Conservation (phyloP, 2,888 invertebrate species). For the Epinotia bilunana region DNA sequence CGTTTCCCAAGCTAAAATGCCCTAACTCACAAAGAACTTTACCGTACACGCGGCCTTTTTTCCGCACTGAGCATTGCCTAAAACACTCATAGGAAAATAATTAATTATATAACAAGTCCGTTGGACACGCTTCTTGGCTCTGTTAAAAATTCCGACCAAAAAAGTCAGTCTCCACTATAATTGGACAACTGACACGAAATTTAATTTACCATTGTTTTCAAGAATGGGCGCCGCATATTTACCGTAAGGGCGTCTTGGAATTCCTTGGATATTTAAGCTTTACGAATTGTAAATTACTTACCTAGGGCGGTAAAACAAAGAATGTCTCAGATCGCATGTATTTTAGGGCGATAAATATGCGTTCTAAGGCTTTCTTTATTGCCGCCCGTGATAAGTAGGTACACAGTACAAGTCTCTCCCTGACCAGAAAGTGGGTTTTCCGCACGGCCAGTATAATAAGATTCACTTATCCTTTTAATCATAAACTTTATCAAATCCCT, state of each 20-base stretch:
- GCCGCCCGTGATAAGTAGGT: no score
- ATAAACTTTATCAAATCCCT: no score
- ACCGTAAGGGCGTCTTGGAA: neutral
- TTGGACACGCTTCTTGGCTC: slow-evolving; percentile 35
- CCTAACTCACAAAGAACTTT: neutral
- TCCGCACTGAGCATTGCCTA: neutral
- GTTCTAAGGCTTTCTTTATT: no score
- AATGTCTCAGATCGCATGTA: no score
- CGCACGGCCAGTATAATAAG: no score
- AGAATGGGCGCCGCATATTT: neutral
- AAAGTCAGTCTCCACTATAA: slow-evolving; percentile 23
- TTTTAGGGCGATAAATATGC: no score
- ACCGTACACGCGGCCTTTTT: neutral
- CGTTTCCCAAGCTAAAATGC: neutral
- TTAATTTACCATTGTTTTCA: slow-evolving; percentile 28
- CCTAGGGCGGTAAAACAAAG: no score
- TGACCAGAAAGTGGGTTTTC: no score
- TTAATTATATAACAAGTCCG: slow-evolving; percentile 37
- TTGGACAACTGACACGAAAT: slow-evolving; percentile 31
- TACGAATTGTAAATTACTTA: no score
- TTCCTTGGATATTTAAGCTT: neutral
- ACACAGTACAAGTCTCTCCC: no score
- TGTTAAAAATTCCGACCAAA: slow-evolving; percentile 14
- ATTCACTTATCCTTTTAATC: no score
- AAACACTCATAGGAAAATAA: slow-evolving; percentile 41